Percentiles rank a stretch among this genome's conserved stretches.
Evolutionary conservation across 2,797 vertebrate genomes (phyloP).

Genomic region (Myotis daubentonii): DNA sequence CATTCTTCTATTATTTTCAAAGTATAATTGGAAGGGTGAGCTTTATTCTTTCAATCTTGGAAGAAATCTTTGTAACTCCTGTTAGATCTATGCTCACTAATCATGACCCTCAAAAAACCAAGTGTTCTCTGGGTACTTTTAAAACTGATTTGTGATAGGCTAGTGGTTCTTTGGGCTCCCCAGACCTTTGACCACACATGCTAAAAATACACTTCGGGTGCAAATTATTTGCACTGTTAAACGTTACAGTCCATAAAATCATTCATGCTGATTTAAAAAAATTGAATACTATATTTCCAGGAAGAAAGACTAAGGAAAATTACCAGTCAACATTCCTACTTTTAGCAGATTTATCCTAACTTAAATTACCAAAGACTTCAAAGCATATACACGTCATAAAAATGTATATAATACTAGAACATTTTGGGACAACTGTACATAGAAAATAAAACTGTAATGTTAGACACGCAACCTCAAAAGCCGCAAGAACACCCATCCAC

Average conservation of each 20-base stretch:
- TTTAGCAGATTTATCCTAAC: constrained; percentile 38
- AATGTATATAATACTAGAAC: neutral
- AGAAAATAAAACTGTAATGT: constrained; percentile 16
- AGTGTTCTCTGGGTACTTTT: constrained; percentile 19
- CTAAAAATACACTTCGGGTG: neutral
- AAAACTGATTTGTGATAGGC: neutral
- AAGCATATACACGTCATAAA: neutral
- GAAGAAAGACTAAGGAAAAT: constrained; percentile 25
- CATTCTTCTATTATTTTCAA: constrained; percentile 62
- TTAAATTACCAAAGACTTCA: constrained; percentile 4
- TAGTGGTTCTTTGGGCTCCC: neutral
- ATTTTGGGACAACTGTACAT: neutral
- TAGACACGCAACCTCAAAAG: neutral
- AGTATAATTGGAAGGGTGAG: neutral
- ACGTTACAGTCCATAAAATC: constrained; percentile 28
- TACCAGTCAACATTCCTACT: neutral
- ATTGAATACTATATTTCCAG: constrained; percentile 24
- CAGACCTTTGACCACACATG: neutral
- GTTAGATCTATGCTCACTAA: neutral
- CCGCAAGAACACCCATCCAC: neutral
- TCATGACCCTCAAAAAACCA: neutral
- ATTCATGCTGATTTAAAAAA: neutral
- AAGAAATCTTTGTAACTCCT: neutral
- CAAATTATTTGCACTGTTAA: constrained; percentile 42
- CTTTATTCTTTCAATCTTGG: neutral